Base-by-base conservation (phyloP, 1,140 invertebrate species). In the Branchinecta lynchi region DNA sequence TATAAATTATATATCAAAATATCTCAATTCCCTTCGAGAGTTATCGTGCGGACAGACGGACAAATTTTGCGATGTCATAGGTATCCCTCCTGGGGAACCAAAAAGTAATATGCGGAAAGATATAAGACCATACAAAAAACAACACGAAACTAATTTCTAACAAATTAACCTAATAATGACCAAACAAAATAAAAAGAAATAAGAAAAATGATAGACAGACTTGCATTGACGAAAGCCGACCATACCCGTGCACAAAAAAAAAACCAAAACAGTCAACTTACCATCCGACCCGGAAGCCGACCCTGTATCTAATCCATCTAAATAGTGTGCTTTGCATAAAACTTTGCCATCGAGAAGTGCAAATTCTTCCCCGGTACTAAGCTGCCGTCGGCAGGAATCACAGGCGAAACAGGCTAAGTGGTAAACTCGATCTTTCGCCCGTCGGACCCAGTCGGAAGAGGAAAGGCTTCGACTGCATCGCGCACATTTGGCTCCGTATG, bases 321-420 rank as follows among this genome's bases (percentile, higher is more conserved):
- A 81, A 81, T 95, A 98, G 80, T 98, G 95, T 46, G 90, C 88
- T 80, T 97, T 97, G 81, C 95, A 98, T 45, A 98, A 84, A 65
- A 98, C 87, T 73, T 90, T 81, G 76, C 90, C 89, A 73, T 96
- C 93, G 76, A 94, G 87, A 32, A 99, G 82, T 3, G 93, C 93
- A 80, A 98, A 99, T 80, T 98, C 93, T 78, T 99, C 96, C 0
- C 95, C 95, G 0, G 95, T 98, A 65, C 89, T 93, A 45, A 99
- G 82, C 79, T 98, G 96, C 43, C 96, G 83, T 74, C 96, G 95
- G 79, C 96, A 99, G 60, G 90, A 89, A 78, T 98, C 93, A 78
- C 96, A 99, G 8, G 94, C 92, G 80, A 99, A 99, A 81, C 96
- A 99, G 3, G 96, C 96, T 76, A 99, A 81, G 79, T 99, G 96